A percentile compares a stretch with the other conserved stretches of the same genome.
These are phyloP conservation scores for Paracyclopina nana DNA, from an alignment of 1,140 invertebrate species.

Conservation along the genomic window DNA sequence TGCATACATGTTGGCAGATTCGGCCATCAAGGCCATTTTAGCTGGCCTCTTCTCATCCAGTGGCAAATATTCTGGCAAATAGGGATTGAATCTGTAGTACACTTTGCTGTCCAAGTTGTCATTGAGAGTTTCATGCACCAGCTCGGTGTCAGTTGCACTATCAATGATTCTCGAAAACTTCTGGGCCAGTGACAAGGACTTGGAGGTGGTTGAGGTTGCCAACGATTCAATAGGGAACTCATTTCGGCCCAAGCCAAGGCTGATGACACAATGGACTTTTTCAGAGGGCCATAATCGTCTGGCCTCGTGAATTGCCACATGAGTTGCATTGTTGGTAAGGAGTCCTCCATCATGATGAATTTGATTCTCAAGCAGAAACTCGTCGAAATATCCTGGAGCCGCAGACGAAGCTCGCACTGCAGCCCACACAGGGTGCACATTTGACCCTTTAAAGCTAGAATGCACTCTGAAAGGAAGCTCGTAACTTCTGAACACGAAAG, in stretches of 20 bases:
- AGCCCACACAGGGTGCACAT: conserved; percentile 49
- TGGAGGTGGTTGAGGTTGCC: conserved; percentile 22
- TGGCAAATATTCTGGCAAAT: conserved; percentile 52
- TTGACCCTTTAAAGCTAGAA: conserved; percentile 49
- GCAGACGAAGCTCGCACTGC: conserved; percentile 72
- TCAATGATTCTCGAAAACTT: conserved; percentile 67
- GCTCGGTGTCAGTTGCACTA: conserved; percentile 73
- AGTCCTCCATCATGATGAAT: conserved; percentile 67
- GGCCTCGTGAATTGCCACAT: conserved; percentile 69
- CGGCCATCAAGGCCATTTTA: conserved; percentile 28
- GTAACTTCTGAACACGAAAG: conserved; percentile 82
- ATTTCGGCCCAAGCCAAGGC: conserved; percentile 56
- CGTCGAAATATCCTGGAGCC: conserved; percentile 78
- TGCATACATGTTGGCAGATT: conserved; percentile 32
- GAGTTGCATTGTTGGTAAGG: conserved; percentile 72
- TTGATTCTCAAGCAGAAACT: conserved; percentile 49
- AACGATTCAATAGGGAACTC: conserved; percentile 26
- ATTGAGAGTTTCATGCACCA: conserved; percentile 53
- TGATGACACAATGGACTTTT: conserved; percentile 60
- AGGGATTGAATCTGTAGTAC: conserved; percentile 80
- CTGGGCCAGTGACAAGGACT: conserved; percentile 43
- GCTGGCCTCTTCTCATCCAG: conserved; percentile 60
- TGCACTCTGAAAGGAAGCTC: conserved; percentile 47
- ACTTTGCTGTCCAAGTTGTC: conserved; percentile 52
- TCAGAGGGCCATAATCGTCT: conserved; percentile 59